Conservation (phyloP, 2,888 invertebrate genomes). For the Ametastegia equiseti region DNA sequence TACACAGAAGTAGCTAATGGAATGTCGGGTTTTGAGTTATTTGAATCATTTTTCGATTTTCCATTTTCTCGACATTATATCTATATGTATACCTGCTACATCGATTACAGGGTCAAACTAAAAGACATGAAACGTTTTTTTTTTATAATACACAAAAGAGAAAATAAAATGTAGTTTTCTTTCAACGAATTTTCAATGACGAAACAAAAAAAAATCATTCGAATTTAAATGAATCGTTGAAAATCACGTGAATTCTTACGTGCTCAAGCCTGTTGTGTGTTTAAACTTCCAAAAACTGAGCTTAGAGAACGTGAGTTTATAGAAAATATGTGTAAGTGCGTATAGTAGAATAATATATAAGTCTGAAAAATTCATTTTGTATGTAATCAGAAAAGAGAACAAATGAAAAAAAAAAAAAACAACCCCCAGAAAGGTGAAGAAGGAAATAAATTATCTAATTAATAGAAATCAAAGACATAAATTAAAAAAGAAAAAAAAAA, state of each 20-base stretch:
- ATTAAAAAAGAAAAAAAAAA: conserved; percentile 18
- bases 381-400: conserved; percentile 77
- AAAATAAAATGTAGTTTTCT: neutral
- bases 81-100: neutral
- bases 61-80: neutral
- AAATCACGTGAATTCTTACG: conserved; percentile 23
- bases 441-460: no score
- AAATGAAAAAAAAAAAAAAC: conserved; percentile 53
- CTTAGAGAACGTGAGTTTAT: conserved; percentile 58
- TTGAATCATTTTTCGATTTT: neutral
- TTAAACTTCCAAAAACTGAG: conserved; percentile 77
- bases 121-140: neutral
- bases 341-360: conserved; percentile 35
- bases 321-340: conserved; percentile 11
- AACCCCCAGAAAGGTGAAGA: no score
- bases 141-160: neutral
- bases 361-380: conserved; percentile 23
- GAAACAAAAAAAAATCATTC: no score
- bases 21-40: no score
- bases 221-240: neutral
- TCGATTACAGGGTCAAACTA: neutral
- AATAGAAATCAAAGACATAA: conserved; percentile 45
- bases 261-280: conserved; percentile 1
- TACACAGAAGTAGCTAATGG: neutral
- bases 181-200: neutral